Evolutionary conservation across 2,888 invertebrate species (phyloP), one percentile per base, ranked within the genome.

Genomic region (Acrobasis suavella): DNA sequence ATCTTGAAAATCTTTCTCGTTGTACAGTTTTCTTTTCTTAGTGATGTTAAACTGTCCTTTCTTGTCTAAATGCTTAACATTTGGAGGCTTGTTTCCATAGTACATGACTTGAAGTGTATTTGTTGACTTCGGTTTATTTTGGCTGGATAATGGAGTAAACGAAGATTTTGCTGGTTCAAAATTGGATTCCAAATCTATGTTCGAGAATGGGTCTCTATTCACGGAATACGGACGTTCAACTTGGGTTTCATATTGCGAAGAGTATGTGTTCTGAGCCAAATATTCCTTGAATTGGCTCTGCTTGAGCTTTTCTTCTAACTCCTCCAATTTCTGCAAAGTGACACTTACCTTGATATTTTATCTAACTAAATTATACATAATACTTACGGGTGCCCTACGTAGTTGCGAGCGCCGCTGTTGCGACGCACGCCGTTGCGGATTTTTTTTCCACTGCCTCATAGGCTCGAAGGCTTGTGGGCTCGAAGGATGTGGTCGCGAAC

Each of bases 1-100:
- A 72, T 89, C 85, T 70, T 86, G 81, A 69, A 86, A 87, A 62
- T 89, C 88, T 71, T 90, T 90, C 14, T 86, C 87, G 64, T 78
- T 89, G 66, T 87, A 92, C 6, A 92, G 78, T 73, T 92, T 92
- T 67, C 92, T 82, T 70, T 89, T 92, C 74, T 91, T 92, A 2
- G 83, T 82, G 55, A 91, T 89, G 64, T 84, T 87, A 66, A 91
- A 92, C 17, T 79, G 79, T 12, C 86, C 86, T 72, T 89, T 91
- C 69, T 89, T 89, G 6, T 89, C 87, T 0, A 72, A 65, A 61
- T 63, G 69, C 59, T 77, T 79, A 5, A 66, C 38, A 22, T 68
- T 72, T 10, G 75, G 71, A 6, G 77, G 71, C 70, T 81, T 87
- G 63, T 75, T 79, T 3, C 82, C 85, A 46, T 80, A 83, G 62